phyloP scores from a whole-genome alignment of 2,113 vertebrate species.

The Phalacrocorax carbo region DNA sequence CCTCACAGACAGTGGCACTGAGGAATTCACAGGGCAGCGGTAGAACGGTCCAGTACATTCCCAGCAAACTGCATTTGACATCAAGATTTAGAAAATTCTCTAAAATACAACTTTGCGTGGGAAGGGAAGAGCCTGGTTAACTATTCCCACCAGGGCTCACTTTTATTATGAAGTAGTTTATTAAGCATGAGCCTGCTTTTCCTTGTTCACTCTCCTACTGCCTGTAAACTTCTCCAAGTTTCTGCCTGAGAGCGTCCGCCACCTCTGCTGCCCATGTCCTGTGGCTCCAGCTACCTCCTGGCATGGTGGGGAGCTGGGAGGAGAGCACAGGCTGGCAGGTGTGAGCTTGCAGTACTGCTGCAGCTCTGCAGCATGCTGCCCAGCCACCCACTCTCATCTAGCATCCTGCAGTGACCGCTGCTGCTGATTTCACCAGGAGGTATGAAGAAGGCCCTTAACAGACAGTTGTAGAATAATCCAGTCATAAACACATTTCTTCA shows the following conservation, averaged over 20 bases:
- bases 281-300: not conserved
- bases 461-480: not conserved
- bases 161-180: not conserved
- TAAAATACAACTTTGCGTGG: not conserved
- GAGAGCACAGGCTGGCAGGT: not conserved
- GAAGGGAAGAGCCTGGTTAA: not conserved
- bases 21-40: not conserved
- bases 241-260: not conserved
- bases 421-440: not conserved
- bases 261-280: not conserved
- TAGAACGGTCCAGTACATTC: not conserved
- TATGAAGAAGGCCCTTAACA: not conserved
- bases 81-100: not conserved
- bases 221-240: not conserved
- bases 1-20: not conserved
- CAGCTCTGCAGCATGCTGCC: not conserved
- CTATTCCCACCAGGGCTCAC: not conserved
- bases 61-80: not conserved
- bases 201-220: not conserved
- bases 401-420: rapidly evolving
- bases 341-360: not conserved
- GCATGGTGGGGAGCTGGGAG: not conserved
- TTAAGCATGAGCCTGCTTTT: not conserved
- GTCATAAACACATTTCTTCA: not conserved
- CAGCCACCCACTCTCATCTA: no score